These are phyloP conservation scores for Lepus townsendii DNA, from an alignment of 2,797 vertebrate species.

Conservation along the genomic window DNA sequence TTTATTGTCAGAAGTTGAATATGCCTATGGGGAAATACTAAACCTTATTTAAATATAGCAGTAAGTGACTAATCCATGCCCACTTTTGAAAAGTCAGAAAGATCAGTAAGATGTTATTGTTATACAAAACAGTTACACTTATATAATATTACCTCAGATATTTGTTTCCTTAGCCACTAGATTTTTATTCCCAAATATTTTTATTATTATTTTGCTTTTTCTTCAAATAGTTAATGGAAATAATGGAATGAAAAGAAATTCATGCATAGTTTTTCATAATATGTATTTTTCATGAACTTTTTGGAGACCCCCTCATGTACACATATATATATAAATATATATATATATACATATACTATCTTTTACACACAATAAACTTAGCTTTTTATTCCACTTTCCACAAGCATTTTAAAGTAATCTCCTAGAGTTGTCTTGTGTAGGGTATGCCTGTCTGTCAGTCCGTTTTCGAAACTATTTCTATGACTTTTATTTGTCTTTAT, in stretches of 20 bases:
- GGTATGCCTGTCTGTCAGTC: not conserved
- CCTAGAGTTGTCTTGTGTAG: not conserved
- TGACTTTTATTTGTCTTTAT: slow-evolving; percentile 56
- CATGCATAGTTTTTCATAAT: too few relatives aligned
- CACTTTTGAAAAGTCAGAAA: not conserved
- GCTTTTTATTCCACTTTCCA: too few relatives aligned
- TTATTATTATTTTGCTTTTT: slow-evolving; percentile 18
- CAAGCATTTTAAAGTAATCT: too few relatives aligned
- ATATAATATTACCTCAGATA: not conserved
- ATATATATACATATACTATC: too few relatives aligned
- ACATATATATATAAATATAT: too few relatives aligned
- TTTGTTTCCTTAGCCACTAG: slow-evolving; percentile 66
- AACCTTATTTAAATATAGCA: slow-evolving; percentile 35
- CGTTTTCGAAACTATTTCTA: slow-evolving; percentile 48
- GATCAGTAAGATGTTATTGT: slow-evolving; percentile 30
- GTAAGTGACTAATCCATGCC: not conserved
- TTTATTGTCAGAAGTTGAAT: slow-evolving; percentile 31
- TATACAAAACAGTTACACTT: not conserved
- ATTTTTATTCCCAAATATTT: not conserved
- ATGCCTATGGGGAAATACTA: slow-evolving; percentile 38
- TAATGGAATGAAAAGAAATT: too few relatives aligned
- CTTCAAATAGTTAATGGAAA: too few relatives aligned
- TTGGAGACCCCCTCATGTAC: too few relatives aligned
- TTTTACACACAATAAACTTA: too few relatives aligned
- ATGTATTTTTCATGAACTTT: too few relatives aligned